These are phyloP conservation scores for Acrocyrtus sp. DNA, from an alignment of 2,888 invertebrate species.

Conservation along the genomic window DNA sequence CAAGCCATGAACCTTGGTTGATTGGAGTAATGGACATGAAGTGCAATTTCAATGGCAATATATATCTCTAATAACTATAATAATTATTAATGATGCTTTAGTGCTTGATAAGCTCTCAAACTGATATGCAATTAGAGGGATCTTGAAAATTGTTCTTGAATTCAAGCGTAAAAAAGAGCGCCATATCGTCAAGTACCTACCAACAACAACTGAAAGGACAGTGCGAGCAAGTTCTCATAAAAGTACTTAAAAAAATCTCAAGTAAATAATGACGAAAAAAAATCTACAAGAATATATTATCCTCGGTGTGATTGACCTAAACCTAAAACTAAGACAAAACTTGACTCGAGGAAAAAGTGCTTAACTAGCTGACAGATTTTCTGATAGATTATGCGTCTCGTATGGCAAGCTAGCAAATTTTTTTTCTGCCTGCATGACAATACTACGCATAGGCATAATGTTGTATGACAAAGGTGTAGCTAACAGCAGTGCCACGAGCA, in stretches of 20 bases:
- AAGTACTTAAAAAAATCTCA: background rate
- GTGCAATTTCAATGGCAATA: background rate
- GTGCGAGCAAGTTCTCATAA: background rate
- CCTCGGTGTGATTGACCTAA: background rate
- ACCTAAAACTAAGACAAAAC: background rate
- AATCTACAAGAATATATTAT: background rate
- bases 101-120: no score
- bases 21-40: background rate
- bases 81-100: no score
- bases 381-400: no score
- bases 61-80: no score
- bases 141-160: background rate
- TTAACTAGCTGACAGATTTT: conserved; percentile 1
- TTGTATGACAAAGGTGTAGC: no score
- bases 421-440: no score
- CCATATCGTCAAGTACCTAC: background rate
- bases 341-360: background rate
- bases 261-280: background rate
- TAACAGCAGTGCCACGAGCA: no score
- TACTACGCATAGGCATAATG: no score
- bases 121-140: background rate
- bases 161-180: background rate
- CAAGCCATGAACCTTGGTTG: background rate
- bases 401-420: background rate
- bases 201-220: background rate